These are phyloP conservation scores for Cnemophilus loriae DNA, from an alignment of 2,113 vertebrate genomes.

Conservation along the genomic window DNA sequence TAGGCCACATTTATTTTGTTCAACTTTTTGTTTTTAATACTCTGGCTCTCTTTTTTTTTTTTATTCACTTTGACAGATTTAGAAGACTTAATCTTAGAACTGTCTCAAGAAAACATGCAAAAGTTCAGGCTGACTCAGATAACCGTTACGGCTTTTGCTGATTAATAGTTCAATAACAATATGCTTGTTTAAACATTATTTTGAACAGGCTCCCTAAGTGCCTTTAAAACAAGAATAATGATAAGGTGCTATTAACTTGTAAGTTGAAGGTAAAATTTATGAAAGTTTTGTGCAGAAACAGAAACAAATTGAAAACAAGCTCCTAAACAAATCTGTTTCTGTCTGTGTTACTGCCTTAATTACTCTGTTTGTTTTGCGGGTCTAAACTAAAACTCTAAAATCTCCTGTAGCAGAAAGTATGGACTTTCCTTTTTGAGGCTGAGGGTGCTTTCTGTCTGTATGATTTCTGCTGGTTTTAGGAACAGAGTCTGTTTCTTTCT, in stretches of 20 bases:
- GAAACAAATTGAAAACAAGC: neutral
- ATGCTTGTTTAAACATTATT: slow-evolving; percentile 11
- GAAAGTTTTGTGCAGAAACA: neutral
- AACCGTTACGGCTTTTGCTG: neutral
- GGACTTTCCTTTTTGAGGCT: neutral
- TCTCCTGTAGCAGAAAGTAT: neutral
- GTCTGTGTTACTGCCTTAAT: neutral
- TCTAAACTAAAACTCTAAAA: neutral
- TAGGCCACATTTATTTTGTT: neutral
- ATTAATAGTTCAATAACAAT: slow-evolving; percentile 32
- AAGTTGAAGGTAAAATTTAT: neutral
- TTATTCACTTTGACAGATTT: slow-evolving; percentile 23
- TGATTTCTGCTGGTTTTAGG: neutral
- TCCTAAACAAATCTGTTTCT: neutral
- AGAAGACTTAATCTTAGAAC: slow-evolving; percentile 16
- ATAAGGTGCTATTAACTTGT: neutral
- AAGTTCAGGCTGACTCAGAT: slow-evolving; percentile 47
- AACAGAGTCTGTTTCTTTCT: neutral
- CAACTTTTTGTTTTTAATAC: neutral
- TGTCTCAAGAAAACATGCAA: slow-evolving; percentile 37
- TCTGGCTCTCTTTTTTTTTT: neutral
- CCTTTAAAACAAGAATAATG: neutral
- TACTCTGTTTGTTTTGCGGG: neutral
- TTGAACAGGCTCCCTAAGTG: neutral
- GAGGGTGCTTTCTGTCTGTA: neutral